Evolutionary conservation across 2,888 invertebrate species (phyloP).

Genomic region (Agriopis marginaria): DNA sequence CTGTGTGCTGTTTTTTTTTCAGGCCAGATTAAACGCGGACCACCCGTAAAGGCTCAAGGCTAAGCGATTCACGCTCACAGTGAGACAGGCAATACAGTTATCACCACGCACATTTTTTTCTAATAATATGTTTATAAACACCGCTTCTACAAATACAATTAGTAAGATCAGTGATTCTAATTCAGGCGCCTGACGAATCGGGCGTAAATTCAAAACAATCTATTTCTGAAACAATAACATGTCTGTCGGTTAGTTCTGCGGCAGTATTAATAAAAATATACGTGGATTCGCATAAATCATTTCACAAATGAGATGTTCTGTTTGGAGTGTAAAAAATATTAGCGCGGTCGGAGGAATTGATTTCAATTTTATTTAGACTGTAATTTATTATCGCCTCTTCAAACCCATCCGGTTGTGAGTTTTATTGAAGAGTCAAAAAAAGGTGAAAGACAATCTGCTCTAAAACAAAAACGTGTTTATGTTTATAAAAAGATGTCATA

Average conservation of each 20-base stretch:
- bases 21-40: too few relatives aligned
- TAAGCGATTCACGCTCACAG: too few relatives aligned
- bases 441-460: not conserved
- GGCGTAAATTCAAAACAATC: constrained; percentile 42
- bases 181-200: constrained; percentile 37
- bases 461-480: too few relatives aligned
- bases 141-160: constrained; percentile 17
- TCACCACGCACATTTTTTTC: not conserved
- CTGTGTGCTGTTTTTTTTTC: too few relatives aligned
- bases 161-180: constrained; percentile 24
- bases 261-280: constrained; percentile 41
- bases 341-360: not conserved
- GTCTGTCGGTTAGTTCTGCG: constrained; percentile 40
- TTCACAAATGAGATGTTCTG: constrained; percentile 34
- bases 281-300: constrained; percentile 38
- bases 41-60: too few relatives aligned
- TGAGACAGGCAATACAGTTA: too few relatives aligned
- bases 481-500: too few relatives aligned
- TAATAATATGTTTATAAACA: not conserved
- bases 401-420: not conserved
- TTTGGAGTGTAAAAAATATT: constrained; percentile 6
- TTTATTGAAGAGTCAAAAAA: not conserved
- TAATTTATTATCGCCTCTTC: not conserved
- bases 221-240: constrained; percentile 49
- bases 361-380: constrained; percentile 2